Evolutionary conservation across 2,888 invertebrate species (phyloP), one percentile per base, ranked within the genome.

Genomic region (Mesorhabditis spiculigera): DNA sequence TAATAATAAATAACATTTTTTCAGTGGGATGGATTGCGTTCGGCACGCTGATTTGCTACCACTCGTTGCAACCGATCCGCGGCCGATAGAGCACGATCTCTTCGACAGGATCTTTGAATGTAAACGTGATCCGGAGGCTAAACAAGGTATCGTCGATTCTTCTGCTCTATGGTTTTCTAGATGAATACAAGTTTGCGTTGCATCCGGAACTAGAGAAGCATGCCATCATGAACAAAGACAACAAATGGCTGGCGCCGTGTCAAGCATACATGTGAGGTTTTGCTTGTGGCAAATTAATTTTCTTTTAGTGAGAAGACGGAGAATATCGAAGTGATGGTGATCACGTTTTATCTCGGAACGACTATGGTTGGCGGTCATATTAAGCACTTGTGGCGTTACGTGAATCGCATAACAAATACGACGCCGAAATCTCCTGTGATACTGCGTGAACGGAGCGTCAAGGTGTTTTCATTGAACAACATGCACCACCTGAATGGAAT

Each of bases 21-120:
- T 75, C 68, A 78, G 82, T 66, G 97, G 97, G 0, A 88, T 98
- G 75, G 97, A 98, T 88, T 98, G 97, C 87, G 96, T 97, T 8
- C 93, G 94, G 0, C 98, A 99, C 85, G 94, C 95, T 85, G 97
- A 98, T 87, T 92, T 98, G 78, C 90, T 97, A 80, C 98, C 98
- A 0, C 97, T 95, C 86, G 72, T 92, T 2, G 92, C 94, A 1
- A 91, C 91, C 44, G 95, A 95, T 84, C 90, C 91, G 78, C 66
- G 76, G 13, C 95, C 96, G 0, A 89, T 98, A 69, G 92, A 94
- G 81, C 96, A 98, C 87, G 96, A 97, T 87, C 89, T 97, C 4
- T 97, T 97, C 73, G 76, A 76, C 41, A 76, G 80, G 64, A 75
- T 83, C 42, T 85, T 50, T 50, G 58, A 50, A 50, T 50, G 58